Evolutionary conservation across 1,140 invertebrate species (phyloP), one percentile per base, ranked within the genome.

Genomic region (Anoplolepis gracilipes): DNA sequence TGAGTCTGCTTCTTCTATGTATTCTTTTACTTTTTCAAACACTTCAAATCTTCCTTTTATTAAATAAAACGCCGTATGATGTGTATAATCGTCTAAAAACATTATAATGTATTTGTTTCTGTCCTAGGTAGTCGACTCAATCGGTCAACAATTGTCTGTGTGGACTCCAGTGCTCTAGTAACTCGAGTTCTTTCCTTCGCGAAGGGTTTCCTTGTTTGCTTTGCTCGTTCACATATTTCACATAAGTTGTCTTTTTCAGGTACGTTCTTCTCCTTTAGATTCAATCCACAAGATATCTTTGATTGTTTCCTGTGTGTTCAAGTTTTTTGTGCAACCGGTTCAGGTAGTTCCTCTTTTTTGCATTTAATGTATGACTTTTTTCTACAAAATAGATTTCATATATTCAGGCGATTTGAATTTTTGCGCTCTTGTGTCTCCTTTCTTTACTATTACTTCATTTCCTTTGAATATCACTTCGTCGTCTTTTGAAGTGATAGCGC

Each of bases 191-290:
- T 75, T 4, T 57, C 49, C 22, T 57, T 33, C 4, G 0, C 11
- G n/a, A 75, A 75, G 1, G 49, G 28, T 22, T 36, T 59, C 10
- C 70, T 59, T n/a, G 53, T n/a, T 0, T 75, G 70, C 46, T 75
- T 75, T 6, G 55, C 55, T 59, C 19, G 22, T 59, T 3, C 7
- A 22, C 70, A 59, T 57, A 39, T 22, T n/a, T 36, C 53, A 57
- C 55, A 75, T 10, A 7, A 10, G 49, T 2, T 7, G 3, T 28
- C 28, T 3, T 13, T n/a, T 30, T n/a, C n/a, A n/a, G n/a, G n/a
- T n/a, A n/a, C 0, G 16, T 72, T 53, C 22, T 28, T 49, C 53
- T 72, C 7, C 13, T 53, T 53, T 7, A 53, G 13, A 0, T 92
- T 13, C n/a, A 36, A 13, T 53, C 49, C 0, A 11, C 16, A 4